Evolutionary conservation across 2,113 vertebrate species (phyloP), one percentile per base, ranked within the genome.

Genomic region (Noturus placidus): DNA sequence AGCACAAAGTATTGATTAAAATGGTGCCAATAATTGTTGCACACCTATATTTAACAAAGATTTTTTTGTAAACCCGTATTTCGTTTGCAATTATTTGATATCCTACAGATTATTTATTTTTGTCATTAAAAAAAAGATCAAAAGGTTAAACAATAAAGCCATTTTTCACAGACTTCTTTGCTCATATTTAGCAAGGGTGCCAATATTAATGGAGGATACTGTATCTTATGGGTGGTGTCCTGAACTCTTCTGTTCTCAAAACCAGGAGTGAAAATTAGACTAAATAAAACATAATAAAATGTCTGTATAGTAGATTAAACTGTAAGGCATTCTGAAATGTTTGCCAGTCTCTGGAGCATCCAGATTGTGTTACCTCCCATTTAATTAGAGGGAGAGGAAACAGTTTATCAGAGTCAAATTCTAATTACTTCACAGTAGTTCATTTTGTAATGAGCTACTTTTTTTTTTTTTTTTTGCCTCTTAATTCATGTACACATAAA

Each of bases 321-420:
- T 42, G n/a, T 38, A 82, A 83, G 30, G 52, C 33, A 8, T 67
- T 76, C 76, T 72, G 42, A 80, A 69, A 59, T 77, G n/a, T n/a
- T 82, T 86, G 38, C 4, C 30, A 72, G 63, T 52, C 67, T 85
- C 56, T 42, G 30, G 86, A 76, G 59, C 35, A 50, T 87, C 27
- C 30, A 50, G 67, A 63, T 65, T 87, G 65, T 50, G 69, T 59
- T 77, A 42, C 56, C 80, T 83, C 80, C 42, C 86, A 76, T 63
- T 76, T 76, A 87, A 87, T 87, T 74, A 76, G 13, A 82, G 86
- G 86, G 50, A 56, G 85, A 30, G 57, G 61, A 79, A 11, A 54
- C 35, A n/a, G 15, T 80, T 69, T 57, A 86, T 80, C 63, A 69
- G 52, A 81, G 35, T 87, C 78, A 69, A 25, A 20, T 82, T 70